Conservation (phyloP, 2,888 invertebrate genomes). For the Sicus ferrugineus region DNA sequence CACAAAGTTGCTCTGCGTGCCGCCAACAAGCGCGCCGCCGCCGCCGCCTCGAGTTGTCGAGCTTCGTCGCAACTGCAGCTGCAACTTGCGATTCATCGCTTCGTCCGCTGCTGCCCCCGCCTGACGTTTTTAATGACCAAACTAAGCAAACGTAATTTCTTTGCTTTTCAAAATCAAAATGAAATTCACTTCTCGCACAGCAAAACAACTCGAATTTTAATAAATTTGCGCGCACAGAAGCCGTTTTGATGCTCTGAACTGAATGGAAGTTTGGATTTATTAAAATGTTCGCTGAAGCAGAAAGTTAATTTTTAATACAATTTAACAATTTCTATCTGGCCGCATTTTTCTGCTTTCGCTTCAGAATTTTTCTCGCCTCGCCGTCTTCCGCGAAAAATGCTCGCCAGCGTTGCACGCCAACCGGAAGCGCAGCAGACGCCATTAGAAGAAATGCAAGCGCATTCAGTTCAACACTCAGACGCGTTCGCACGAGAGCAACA, state of each 20-base stretch:
- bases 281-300: slow-evolving; percentile 23
- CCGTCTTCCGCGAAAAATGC: slow-evolving; percentile 9
- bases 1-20: too few relatives aligned
- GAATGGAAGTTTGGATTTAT: background rate
- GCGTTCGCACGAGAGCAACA: slow-evolving; percentile 1
- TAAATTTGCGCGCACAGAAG: too few relatives aligned
- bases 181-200: too few relatives aligned
- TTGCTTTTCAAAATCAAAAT: background rate
- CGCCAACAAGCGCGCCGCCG: too few relatives aligned
- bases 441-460: slow-evolving; percentile 58
- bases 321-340: slow-evolving; percentile 48
- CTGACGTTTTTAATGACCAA: too few relatives aligned
- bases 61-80: too few relatives aligned
- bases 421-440: slow-evolving; percentile 54
- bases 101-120: too few relatives aligned
- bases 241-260: too few relatives aligned
- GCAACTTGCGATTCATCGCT: too few relatives aligned
- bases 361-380: slow-evolving; percentile 39
- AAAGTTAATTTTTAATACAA: slow-evolving; percentile 53
- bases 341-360: slow-evolving; percentile 20
- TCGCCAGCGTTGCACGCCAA: slow-evolving; percentile 44
- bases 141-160: too few relatives aligned
- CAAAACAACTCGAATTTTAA: too few relatives aligned
- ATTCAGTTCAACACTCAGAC: slow-evolving; percentile 42
- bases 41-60: too few relatives aligned